Conservation (phyloP, 2,888 invertebrate genomes). For the Thymelicus acteon region DNA sequence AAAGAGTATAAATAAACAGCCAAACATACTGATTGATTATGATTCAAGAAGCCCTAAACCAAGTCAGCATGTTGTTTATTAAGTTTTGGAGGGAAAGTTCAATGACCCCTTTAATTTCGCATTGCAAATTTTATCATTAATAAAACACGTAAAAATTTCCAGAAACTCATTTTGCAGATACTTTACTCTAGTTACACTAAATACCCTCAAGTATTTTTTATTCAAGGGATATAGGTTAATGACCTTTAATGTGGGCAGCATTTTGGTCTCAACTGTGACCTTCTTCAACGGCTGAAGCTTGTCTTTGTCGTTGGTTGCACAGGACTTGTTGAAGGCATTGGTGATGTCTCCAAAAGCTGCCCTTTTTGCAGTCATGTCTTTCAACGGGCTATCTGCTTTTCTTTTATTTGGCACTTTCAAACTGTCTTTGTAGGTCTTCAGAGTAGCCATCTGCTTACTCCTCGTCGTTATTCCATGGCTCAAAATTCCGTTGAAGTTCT, state of each 20-base stretch:
- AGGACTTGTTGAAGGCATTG: slow-evolving; percentile 86
- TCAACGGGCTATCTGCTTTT: slow-evolving; percentile 92
- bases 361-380: slow-evolving; percentile 90
- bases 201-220: slow-evolving; percentile 52
- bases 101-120: slow-evolving; percentile 51
- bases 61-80: slow-evolving; percentile 19
- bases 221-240: slow-evolving; percentile 38
- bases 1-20: too few relatives aligned
- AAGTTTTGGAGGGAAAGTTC: slow-evolving; percentile 69
- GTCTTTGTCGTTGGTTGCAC: slow-evolving; percentile 67
- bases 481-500: slow-evolving; percentile 74
- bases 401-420: slow-evolving; percentile 87
- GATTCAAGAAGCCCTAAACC: too few relatives aligned
- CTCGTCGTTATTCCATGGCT: slow-evolving; percentile 85
- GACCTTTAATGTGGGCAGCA: slow-evolving; percentile 79
- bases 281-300: slow-evolving; percentile 74
- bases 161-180: too few relatives aligned
- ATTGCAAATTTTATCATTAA: slow-evolving; percentile 6
- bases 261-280: slow-evolving; percentile 80
- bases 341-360: slow-evolving; percentile 95
- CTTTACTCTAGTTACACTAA: slow-evolving; percentile 37
- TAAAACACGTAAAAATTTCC: too few relatives aligned
- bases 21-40: too few relatives aligned
- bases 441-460: slow-evolving; percentile 84
- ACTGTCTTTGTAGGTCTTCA: slow-evolving; percentile 71